A percentile compares a stretch with the other conserved stretches of the same genome.
Evolutionary conservation across 2,113 vertebrate genomes (phyloP).

Genomic region (Girardinichthys multiradiatus): DNA sequence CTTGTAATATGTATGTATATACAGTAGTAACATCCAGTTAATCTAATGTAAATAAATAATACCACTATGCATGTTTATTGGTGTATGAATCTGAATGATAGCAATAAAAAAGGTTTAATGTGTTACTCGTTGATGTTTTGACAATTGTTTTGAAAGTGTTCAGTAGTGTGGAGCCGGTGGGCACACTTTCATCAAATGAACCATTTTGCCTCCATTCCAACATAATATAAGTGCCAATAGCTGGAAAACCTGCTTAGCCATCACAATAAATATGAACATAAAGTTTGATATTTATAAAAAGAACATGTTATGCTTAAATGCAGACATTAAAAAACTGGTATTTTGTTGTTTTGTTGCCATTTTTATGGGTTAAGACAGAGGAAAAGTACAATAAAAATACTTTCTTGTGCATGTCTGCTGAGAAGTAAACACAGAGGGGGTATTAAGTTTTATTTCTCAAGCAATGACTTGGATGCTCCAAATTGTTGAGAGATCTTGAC

Average conservation of each 20-base stretch:
- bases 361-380: neutral
- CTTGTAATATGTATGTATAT: conserved; percentile 70
- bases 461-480: neutral
- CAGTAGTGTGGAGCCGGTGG: neutral
- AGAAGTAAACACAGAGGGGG: neutral
- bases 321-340: neutral
- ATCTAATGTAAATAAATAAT: conserved; percentile 71
- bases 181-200: neutral
- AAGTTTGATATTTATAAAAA: neutral
- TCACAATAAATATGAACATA: neutral
- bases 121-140: conserved; percentile 31
- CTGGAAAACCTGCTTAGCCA: neutral
- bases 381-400: neutral
- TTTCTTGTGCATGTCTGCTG: neutral
- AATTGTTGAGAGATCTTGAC: neutral
- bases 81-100: conserved; percentile 78
- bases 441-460: neutral
- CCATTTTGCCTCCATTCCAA: neutral
- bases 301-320: too few relatives aligned
- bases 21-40: conserved; percentile 55
- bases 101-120: conserved; percentile 69
- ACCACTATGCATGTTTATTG: conserved; percentile 79
- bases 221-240: neutral
- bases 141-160: neutral
- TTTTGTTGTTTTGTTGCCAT: neutral